Evolutionary conservation across 2,888 invertebrate genomes (phyloP).

Genomic region (Actias luna): DNA sequence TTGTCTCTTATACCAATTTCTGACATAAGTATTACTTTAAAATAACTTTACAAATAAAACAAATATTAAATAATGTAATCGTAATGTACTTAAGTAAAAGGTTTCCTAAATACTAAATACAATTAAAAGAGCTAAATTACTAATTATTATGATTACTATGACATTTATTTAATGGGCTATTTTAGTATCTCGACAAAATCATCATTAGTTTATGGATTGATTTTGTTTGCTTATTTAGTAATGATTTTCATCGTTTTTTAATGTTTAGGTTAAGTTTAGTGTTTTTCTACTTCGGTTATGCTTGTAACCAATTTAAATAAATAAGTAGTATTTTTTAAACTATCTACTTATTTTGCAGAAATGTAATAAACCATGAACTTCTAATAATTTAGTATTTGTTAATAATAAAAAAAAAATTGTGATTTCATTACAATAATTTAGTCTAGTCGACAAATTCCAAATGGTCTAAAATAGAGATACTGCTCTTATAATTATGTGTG

Average conservation of each 20-base stretch:
- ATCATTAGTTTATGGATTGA: not conserved
- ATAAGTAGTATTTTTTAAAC: too few relatives aligned
- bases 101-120: not conserved
- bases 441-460: too few relatives aligned
- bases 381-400: too few relatives aligned
- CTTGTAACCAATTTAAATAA: not conserved
- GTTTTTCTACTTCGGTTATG: not conserved
- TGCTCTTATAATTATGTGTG: too few relatives aligned
- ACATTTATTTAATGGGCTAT: not conserved
- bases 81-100: not conserved
- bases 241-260: not conserved
- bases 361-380: too few relatives aligned
- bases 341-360: too few relatives aligned
- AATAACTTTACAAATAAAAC: not conserved
- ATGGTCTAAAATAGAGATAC: too few relatives aligned
- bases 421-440: too few relatives aligned
- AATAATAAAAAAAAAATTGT: too few relatives aligned
- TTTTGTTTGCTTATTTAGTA: not conserved
- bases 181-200: not conserved
- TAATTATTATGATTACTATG: not conserved
- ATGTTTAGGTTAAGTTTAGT: not conserved
- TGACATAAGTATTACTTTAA: not conserved
- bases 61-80: not conserved
- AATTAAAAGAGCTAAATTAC: not conserved
- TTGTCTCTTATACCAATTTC: not conserved